Percentiles rank a stretch among this genome's conserved stretches.
These are phyloP conservation scores for Hydractinia echinata DNA, from an alignment of 30 jellyfish, hydroid and myxozoan species.

Conservation along the genomic window DNA sequence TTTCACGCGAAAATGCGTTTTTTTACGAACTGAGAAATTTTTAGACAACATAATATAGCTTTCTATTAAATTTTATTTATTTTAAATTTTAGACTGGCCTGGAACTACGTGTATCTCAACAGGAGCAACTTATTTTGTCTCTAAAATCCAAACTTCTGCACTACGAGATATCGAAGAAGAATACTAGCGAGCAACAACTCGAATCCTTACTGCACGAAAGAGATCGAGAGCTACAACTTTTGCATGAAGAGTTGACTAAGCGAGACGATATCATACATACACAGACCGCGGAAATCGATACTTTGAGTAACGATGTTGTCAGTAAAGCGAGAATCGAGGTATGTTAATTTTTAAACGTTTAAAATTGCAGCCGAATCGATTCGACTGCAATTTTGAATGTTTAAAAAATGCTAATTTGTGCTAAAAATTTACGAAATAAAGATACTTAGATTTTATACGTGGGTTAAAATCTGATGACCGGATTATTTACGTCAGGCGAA, in stretches of 20 bases:
- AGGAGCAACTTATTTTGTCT: constrained; percentile 44
- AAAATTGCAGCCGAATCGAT: not conserved
- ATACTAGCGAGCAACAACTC: not conserved
- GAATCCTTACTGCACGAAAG: constrained; percentile 45
- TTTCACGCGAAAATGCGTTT: too few species aligned
- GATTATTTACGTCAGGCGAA: too few species aligned
- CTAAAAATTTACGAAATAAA: too few species aligned
- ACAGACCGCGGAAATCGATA: constrained; percentile 52
- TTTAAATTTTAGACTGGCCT: constrained; percentile 40
- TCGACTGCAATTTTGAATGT: not conserved
- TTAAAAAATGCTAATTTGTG: not conserved
- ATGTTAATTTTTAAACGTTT: not conserved
- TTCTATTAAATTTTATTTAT: too few species aligned
- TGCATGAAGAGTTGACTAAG: constrained; percentile 73
- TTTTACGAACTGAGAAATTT: too few species aligned
- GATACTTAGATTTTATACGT: too few species aligned
- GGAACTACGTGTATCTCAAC: constrained; percentile 48
- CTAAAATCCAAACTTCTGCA: constrained; percentile 54
- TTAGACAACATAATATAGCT: too few species aligned
- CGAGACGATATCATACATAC: constrained; percentile 53
- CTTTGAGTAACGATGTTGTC: constrained; percentile 41
- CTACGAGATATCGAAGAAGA: constrained; percentile 45
- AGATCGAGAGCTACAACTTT: constrained; percentile 35
- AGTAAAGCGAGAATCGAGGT: constrained; percentile 74
- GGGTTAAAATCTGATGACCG: too few species aligned